Conservation (phyloP, 2,888 invertebrate species). For the Tuta absoluta region DNA sequence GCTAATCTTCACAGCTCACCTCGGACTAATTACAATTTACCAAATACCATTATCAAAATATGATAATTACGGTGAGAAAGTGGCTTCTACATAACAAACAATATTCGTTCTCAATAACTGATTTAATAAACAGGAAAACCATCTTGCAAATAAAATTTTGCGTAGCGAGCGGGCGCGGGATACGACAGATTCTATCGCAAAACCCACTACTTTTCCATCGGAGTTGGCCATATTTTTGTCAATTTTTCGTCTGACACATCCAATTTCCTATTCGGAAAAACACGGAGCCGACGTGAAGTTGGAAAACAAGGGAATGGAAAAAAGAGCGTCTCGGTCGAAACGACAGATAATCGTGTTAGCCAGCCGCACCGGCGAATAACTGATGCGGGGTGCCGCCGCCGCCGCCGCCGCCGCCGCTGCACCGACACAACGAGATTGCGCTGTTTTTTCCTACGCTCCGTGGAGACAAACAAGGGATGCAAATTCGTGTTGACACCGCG, state of each 20-base stretch:
- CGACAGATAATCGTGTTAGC: constrained; percentile 81
- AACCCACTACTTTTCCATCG: constrained; percentile 76
- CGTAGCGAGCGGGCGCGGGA: constrained; percentile 53
- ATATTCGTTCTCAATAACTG: constrained; percentile 41
- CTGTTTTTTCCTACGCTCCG: constrained; percentile 72
- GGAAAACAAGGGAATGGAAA: constrained; percentile 79
- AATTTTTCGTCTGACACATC: constrained; percentile 80
- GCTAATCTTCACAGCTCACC: constrained; percentile 17
- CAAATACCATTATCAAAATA: too few species aligned
- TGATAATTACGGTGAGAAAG: too few species aligned
- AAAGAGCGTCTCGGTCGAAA: constrained; percentile 76
- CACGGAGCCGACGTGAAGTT: constrained; percentile 76
- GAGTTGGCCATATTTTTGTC: constrained; percentile 76
- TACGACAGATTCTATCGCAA: constrained; percentile 73
- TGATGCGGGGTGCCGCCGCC: constrained; percentile 58
- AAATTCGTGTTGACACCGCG: constrained; percentile 81
- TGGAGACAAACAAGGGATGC: constrained; percentile 80
- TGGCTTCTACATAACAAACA: constrained; percentile 33
- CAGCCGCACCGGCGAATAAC: constrained; percentile 73
- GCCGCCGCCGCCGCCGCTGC: constrained; percentile 67
- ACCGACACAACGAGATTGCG: constrained; percentile 78
- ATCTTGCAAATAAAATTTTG: constrained; percentile 67
- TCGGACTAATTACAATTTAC: too few species aligned
- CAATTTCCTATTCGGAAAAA: constrained; percentile 80
- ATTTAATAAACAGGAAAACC: constrained; percentile 64